Evolutionary conservation across 2,888 invertebrate species (phyloP).

Genomic region (Xanthia togata): DNA sequence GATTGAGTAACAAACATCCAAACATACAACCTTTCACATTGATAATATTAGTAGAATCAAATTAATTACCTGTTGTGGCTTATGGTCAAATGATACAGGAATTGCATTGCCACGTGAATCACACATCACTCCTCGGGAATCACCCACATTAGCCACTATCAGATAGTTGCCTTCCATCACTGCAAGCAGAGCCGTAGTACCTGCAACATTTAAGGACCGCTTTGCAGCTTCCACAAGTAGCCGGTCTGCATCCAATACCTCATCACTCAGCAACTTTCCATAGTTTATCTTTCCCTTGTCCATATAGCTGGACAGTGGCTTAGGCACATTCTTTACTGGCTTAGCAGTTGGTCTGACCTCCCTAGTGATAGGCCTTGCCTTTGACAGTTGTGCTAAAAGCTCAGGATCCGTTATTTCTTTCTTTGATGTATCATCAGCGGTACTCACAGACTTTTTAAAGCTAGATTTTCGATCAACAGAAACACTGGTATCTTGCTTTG

Average conservation of each 20-base stretch:
- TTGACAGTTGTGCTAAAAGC: constrained; percentile 92
- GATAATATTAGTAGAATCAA: neutral
- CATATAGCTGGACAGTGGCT: constrained; percentile 92
- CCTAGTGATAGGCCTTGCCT: constrained; percentile 90
- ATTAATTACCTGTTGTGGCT: constrained; percentile 96
- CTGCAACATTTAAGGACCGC: constrained; percentile 94
- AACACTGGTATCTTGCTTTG: constrained; percentile 78
- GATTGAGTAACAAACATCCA: too few relatives aligned
- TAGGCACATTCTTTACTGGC: constrained; percentile 85
- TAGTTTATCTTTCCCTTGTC: constrained; percentile 95
- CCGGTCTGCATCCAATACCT: constrained; percentile 96
- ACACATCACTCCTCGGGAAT: constrained; percentile 98
- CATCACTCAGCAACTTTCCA: constrained; percentile 95
- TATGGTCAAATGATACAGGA: constrained; percentile 98
- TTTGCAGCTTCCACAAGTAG: constrained; percentile 95
- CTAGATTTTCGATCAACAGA: constrained; percentile 91
- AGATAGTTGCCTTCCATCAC: constrained; percentile 95
- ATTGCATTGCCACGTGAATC: constrained; percentile 97
- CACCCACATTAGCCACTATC: constrained; percentile 98
- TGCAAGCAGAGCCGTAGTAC: constrained; percentile 98
- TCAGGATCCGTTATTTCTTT: constrained; percentile 93
- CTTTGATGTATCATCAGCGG: constrained; percentile 90
- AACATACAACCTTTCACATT: too few relatives aligned
- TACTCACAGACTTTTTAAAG: constrained; percentile 92
- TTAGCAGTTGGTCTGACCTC: constrained; percentile 89